A percentile compares a stretch with the other conserved stretches of the same genome.
These are phyloP conservation scores for Salticus scenicus DNA, from an alignment of 2,888 invertebrate species.

Conservation along the genomic window DNA sequence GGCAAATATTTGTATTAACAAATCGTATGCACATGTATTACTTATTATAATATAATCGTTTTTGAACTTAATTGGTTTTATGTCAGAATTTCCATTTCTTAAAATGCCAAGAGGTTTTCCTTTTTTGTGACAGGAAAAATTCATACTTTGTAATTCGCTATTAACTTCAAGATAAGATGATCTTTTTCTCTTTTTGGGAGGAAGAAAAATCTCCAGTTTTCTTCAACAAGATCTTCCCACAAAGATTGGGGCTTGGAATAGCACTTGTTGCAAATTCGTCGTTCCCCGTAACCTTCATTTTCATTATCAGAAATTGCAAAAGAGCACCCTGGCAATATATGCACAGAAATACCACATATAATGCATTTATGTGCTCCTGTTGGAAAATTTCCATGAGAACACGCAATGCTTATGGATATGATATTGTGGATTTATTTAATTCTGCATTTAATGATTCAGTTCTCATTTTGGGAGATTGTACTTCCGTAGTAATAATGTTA, in stretches of 20 bases:
- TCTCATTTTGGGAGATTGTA: too few species aligned
- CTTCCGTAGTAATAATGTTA: too few species aligned
- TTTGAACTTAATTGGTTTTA: background rate
- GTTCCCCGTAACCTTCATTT: background rate
- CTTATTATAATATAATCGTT: background rate
- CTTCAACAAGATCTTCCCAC: background rate
- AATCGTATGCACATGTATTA: background rate
- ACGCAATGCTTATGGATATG: background rate
- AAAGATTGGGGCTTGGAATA: background rate
- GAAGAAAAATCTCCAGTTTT: background rate
- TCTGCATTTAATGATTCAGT: too few species aligned
- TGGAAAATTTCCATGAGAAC: background rate
- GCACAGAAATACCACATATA: too few species aligned
- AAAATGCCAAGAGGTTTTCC: background rate
- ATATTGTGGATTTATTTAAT: too few species aligned
- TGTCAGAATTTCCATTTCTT: background rate
- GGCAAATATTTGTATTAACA: background rate
- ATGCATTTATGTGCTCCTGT: background rate
- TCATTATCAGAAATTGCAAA: background rate
- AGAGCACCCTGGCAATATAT: background rate
- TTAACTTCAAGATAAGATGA: background rate
- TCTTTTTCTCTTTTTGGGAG: background rate
- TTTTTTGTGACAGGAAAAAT: background rate
- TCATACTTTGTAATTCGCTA: background rate
- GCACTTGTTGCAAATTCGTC: background rate